These are phyloP conservation scores for Sebastes cheni DNA, from an alignment of 2,797 vertebrate genomes.

Conservation along the genomic window DNA sequence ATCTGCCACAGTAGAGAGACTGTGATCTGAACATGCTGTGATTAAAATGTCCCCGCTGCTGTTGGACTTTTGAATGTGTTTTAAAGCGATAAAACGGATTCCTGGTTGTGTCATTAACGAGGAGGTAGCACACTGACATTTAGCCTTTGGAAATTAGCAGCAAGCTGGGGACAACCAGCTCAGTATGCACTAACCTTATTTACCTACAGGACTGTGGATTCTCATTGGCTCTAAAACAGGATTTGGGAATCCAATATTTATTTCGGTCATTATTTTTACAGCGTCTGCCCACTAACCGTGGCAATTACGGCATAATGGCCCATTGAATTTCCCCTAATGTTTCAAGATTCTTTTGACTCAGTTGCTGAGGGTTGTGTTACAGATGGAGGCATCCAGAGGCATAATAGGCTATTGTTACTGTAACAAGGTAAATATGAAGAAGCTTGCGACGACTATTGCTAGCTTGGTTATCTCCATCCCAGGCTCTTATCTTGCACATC, in stretches of 20 bases:
- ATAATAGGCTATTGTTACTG: neutral
- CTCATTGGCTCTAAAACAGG: neutral
- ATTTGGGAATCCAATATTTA: neutral
- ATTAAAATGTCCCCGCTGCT: constrained; percentile 18
- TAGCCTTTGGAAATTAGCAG: constrained; percentile 29
- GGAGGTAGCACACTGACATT: constrained; percentile 2
- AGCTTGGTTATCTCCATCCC: neutral
- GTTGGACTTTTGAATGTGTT: constrained; percentile 8
- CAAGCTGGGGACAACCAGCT: neutral
- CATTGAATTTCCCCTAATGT: neutral
- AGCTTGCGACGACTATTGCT: neutral
- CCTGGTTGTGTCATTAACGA: constrained; percentile 4
- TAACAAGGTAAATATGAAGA: neutral
- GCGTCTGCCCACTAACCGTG: neutral
- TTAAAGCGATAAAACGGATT: neutral
- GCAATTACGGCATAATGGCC: neutral
- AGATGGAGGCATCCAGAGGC: neutral
- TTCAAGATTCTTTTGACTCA: neutral
- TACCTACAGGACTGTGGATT: constrained; percentile 1
- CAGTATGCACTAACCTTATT: neutral
- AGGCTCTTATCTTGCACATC: neutral
- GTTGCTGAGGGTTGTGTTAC: neutral
- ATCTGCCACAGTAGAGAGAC: neutral
- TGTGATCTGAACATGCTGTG: constrained; percentile 16
- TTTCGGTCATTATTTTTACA: neutral